Evolutionary conservation across 2,113 vertebrate genomes (phyloP).

Genomic region (Oreotrochilus melanogaster): DNA sequence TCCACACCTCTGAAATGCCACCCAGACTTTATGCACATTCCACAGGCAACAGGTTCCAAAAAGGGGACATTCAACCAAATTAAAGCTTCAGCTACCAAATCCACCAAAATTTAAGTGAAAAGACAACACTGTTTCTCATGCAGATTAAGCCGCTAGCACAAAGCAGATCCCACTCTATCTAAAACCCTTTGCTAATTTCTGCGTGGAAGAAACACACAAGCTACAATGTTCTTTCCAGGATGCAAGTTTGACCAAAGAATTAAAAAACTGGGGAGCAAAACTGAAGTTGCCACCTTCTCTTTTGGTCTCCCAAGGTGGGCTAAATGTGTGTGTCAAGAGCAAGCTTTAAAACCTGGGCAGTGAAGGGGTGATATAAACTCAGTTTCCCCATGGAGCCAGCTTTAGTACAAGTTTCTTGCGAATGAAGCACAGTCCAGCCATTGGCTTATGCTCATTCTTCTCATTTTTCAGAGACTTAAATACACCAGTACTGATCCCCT

Average conservation of each 20-base stretch:
- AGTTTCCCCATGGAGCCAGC: neutral
- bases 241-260: neutral
- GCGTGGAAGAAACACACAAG: accelerated
- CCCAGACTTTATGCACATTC: neutral
- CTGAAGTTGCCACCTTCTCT: neutral
- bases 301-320: neutral
- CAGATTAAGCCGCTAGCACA: accelerated
- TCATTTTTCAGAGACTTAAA: slow-evolving; percentile 22
- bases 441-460: neutral
- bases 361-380: neutral
- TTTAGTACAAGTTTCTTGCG: neutral
- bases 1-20: neutral
- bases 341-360: neutral
- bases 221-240: neutral
- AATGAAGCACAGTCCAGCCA: neutral
- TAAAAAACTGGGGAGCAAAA: neutral
- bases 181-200: neutral
- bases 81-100: neutral
- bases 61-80: neutral
- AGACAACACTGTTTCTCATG: neutral
- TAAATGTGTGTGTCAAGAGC: neutral
- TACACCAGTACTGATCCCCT: neutral
- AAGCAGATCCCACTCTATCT: neutral
- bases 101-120: neutral
- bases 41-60: neutral